phyloP scores from a whole-genome alignment of 2,888 invertebrate species.

The Drosophila quinaria region DNA sequence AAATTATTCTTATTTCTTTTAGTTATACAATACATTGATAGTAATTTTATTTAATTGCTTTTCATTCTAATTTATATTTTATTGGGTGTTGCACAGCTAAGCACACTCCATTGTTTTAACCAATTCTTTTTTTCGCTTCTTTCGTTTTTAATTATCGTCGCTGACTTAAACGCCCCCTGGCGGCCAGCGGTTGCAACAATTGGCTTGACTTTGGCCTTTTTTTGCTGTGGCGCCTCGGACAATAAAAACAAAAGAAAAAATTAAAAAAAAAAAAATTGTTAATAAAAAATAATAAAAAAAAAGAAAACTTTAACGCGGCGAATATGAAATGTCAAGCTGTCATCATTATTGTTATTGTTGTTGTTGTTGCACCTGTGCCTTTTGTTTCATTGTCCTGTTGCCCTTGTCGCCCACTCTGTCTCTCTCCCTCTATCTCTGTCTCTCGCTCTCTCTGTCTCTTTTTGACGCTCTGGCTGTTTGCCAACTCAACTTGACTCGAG shows the following conservation, averaged over 20 bases:
- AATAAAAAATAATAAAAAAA: neutral
- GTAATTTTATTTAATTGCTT: too few species aligned
- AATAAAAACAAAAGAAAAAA: slow-evolving; percentile 30
- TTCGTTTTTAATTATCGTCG: too few species aligned
- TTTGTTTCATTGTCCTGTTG: slow-evolving; percentile 43
- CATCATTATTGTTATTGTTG: slow-evolving; percentile 15
- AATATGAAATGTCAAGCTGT: slow-evolving; percentile 57
- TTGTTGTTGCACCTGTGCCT: slow-evolving; percentile 43
- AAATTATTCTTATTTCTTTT: too few species aligned
- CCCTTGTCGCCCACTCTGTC: neutral
- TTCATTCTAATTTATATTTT: too few species aligned
- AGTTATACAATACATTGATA: too few species aligned
- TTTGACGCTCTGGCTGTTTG: slow-evolving; percentile 56
- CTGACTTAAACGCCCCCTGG: too few species aligned
- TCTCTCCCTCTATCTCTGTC: slow-evolving; percentile 8
- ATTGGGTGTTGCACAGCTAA: too few species aligned
- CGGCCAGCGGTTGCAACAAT: slow-evolving; percentile 29
- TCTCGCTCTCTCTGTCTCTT: slow-evolving; percentile 4
- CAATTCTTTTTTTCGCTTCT: too few species aligned
- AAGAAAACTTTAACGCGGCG: slow-evolving; percentile 6
- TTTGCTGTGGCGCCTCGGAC: slow-evolving; percentile 13
- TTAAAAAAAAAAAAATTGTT: neutral
- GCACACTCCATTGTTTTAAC: too few species aligned
- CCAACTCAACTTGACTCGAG: slow-evolving; percentile 63
- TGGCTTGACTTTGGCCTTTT: slow-evolving; percentile 15